Conservation (phyloP, 2,113 vertebrate genomes). For the Scalopus aquaticus region DNA sequence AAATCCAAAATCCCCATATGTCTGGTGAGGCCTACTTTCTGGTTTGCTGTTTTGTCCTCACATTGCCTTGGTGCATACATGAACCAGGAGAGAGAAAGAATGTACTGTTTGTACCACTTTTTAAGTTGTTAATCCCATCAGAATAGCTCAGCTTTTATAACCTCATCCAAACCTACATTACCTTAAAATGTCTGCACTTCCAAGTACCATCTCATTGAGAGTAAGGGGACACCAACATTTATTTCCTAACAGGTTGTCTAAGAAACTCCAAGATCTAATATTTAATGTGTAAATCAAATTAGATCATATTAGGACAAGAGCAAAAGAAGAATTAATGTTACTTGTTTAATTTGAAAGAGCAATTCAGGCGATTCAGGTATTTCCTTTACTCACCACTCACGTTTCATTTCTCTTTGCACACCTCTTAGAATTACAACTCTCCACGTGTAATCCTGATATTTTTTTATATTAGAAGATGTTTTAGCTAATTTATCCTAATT, state of each 20-base stretch:
- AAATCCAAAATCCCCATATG: background rate
- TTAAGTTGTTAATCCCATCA: background rate
- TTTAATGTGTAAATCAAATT: background rate
- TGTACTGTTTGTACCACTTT: background rate
- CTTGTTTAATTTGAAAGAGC: background rate
- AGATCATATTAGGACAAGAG: background rate
- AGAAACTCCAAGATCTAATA: background rate
- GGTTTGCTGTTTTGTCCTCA: background rate
- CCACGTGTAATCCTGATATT: background rate
- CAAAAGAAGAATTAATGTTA: background rate
- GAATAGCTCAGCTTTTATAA: background rate
- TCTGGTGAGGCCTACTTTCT: background rate
- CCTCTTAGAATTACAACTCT: background rate
- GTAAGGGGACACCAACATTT: background rate
- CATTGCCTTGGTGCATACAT: background rate
- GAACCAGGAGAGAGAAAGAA: too few relatives aligned
- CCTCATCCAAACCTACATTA: background rate
- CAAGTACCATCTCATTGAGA: background rate
- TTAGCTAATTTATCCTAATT: background rate
- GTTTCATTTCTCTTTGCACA: background rate
- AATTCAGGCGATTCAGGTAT: background rate
- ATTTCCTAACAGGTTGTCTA: accelerated
- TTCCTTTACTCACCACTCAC: background rate
- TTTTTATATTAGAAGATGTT: background rate
- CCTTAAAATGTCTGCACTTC: background rate